These are phyloP conservation scores for Paguma larvata DNA, from an alignment of 2,797 vertebrate species.

Conservation along the genomic window DNA sequence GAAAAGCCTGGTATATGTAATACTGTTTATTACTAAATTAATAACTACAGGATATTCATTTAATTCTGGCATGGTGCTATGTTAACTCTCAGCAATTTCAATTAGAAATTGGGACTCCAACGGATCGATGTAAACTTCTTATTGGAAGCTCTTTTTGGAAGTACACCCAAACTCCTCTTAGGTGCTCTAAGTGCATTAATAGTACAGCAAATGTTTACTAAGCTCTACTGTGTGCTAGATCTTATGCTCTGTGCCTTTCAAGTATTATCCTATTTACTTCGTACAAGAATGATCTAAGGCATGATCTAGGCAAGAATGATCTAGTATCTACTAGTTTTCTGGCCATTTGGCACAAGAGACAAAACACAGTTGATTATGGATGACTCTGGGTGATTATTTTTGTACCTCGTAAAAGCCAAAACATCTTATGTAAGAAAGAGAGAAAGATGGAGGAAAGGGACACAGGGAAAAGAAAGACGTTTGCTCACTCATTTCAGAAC, in stretches of 20 bases:
- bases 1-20: neutral
- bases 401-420: neutral
- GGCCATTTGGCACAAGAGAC: neutral
- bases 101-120: slow-evolving; percentile 16
- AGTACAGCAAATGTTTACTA: neutral
- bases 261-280: neutral
- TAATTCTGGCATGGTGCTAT: neutral
- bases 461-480: neutral
- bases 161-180: neutral
- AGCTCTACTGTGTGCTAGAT: neutral
- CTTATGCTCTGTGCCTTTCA: neutral
- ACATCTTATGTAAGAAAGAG: neutral
- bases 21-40: neutral
- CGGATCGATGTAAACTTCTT: neutral
- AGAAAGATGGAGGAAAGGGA: neutral
- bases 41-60: neutral
- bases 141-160: neutral
- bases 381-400: slow-evolving; percentile 28
- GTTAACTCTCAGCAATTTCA: slow-evolving; percentile 29
- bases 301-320: neutral
- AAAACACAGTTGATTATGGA: neutral
- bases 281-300: neutral
- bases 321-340: neutral
- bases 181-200: neutral
- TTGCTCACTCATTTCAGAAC: slow-evolving; percentile 9